Percentiles rank a stretch among this genome's conserved stretches.
These are phyloP conservation scores for Drosophila flavopinicola DNA, from an alignment of 2,888 invertebrate genomes.

Conservation along the genomic window DNA sequence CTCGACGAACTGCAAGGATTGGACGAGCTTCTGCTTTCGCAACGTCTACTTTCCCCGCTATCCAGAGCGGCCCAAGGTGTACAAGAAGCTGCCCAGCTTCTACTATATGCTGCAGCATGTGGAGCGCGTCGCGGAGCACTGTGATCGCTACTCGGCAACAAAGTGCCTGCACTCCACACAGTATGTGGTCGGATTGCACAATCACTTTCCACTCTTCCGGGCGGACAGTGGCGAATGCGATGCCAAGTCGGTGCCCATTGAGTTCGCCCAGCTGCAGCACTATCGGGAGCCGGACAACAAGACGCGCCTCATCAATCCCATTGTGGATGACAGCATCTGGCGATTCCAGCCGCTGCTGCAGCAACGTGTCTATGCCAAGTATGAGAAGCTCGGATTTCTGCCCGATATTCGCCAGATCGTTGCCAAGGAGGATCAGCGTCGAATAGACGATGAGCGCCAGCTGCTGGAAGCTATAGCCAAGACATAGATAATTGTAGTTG, in stretches of 20 bases:
- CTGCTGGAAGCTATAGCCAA: conserved; percentile 35
- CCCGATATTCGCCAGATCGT: conserved; percentile 31
- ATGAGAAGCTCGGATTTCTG: conserved; percentile 88
- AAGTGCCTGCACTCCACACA: conserved; percentile 97
- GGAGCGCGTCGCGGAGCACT: conserved; percentile 92
- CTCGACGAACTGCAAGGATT: conserved; percentile 32
- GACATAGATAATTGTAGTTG: conserved; percentile 4
- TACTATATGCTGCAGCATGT: conserved; percentile 98
- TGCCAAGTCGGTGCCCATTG: conserved; percentile 91
- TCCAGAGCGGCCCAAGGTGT: conserved; percentile 89
- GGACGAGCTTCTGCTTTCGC: conserved; percentile 90
- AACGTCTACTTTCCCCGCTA: conserved; percentile 96
- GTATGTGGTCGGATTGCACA: conserved; percentile 93
- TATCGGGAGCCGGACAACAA: conserved; percentile 94
- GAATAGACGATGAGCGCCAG: conserved; percentile 33
- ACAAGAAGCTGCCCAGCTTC: conserved; percentile 90
- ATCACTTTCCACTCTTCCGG: conserved; percentile 95
- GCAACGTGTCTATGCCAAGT: conserved; percentile 82
- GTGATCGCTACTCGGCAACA: conserved; percentile 94
- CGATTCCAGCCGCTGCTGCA: conserved; percentile 91
- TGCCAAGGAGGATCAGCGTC: conserved; percentile 19
- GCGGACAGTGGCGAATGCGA: conserved; percentile 89
- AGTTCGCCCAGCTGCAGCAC: conserved; percentile 94
- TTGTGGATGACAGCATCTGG: conserved; percentile 94
- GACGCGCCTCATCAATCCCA: conserved; percentile 90